Percentiles rank a stretch among this genome's conserved stretches.
These are phyloP conservation scores for Heliothis virescens DNA, from an alignment of 1,140 invertebrate species.

Conservation along the genomic window DNA sequence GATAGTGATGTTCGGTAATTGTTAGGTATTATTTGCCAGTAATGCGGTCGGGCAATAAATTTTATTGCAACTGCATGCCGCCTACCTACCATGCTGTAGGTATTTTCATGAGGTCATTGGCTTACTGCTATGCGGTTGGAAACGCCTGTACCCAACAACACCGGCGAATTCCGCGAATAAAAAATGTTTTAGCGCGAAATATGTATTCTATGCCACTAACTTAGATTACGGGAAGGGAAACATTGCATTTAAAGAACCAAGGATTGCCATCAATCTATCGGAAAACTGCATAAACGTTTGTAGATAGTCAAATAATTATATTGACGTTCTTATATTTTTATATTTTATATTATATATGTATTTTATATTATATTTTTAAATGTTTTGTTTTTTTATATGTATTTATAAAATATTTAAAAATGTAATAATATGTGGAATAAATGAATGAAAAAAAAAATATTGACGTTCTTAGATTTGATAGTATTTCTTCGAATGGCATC, in stretches of 20 bases:
- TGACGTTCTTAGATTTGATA: too few relatives aligned
- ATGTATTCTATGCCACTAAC: slow-evolving; percentile 3
- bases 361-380: too few relatives aligned
- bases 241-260: background rate
- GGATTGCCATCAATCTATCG: background rate
- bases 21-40: slow-evolving; percentile 30
- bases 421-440: too few relatives aligned
- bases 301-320: too few relatives aligned
- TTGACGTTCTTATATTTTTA: too few relatives aligned
- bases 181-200: slow-evolving; percentile 39
- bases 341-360: too few relatives aligned
- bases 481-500: background rate
- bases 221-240: background rate
- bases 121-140: slow-evolving; percentile 49
- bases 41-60: slow-evolving; percentile 31
- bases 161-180: slow-evolving; percentile 36
- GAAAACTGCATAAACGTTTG: background rate
- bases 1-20: slow-evolving; percentile 26
- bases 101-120: slow-evolving; percentile 48
- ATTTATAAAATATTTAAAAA: too few relatives aligned
- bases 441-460: too few relatives aligned
- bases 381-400: too few relatives aligned
- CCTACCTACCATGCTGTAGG: slow-evolving; percentile 18
- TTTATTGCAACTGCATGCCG: slow-evolving; percentile 39
- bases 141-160: slow-evolving; percentile 25